Percentiles rank a stretch among this genome's conserved stretches.
Evolutionary conservation across 2,888 invertebrate species (phyloP).

Genomic region (Melieria picta): DNA sequence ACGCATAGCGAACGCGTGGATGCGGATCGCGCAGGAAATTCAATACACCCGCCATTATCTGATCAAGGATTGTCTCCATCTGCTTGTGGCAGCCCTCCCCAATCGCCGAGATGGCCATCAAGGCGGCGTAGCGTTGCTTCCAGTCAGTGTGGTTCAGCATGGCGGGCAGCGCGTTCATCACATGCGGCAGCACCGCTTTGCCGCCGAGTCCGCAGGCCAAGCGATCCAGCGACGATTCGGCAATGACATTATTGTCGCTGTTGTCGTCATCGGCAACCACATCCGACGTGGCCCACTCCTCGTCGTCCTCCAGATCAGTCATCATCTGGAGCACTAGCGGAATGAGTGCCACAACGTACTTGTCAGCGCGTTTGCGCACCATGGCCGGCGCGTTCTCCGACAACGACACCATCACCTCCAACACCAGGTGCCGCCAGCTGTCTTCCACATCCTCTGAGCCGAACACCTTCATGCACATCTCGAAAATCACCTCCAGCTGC

Average conservation of each 20-base stretch:
- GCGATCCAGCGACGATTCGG: constrained; percentile 95
- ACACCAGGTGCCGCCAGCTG: constrained; percentile 87
- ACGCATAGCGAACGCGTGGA: constrained; percentile 81
- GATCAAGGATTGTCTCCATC: constrained; percentile 94
- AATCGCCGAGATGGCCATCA: constrained; percentile 98
- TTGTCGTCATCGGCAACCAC: constrained; percentile 92
- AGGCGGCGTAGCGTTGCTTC: constrained; percentile 93
- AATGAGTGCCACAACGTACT: constrained; percentile 82
- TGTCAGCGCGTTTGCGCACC: constrained; percentile 90
- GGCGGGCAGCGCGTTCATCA: constrained; percentile 83
- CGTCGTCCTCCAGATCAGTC: constrained; percentile 93
- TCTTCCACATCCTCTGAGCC: constrained; percentile 78
- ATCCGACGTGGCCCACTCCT: constrained; percentile 87
- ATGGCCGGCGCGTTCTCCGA: constrained; percentile 96
- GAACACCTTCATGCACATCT: constrained; percentile 84
- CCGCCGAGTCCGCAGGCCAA: constrained; percentile 97
- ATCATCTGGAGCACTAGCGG: constrained; percentile 91
- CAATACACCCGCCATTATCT: constrained; percentile 90
- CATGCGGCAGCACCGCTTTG: constrained; percentile 87
- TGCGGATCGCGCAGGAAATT: constrained; percentile 83
- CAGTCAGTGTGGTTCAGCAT: constrained; percentile 88
- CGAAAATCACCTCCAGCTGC: constrained; percentile 86
- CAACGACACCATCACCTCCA: constrained; percentile 84
- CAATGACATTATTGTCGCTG: constrained; percentile 94
- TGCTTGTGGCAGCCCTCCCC: constrained; percentile 99